phyloP scores from a whole-genome alignment of 2,888 invertebrate genomes.

The Orthosia incerta region DNA sequence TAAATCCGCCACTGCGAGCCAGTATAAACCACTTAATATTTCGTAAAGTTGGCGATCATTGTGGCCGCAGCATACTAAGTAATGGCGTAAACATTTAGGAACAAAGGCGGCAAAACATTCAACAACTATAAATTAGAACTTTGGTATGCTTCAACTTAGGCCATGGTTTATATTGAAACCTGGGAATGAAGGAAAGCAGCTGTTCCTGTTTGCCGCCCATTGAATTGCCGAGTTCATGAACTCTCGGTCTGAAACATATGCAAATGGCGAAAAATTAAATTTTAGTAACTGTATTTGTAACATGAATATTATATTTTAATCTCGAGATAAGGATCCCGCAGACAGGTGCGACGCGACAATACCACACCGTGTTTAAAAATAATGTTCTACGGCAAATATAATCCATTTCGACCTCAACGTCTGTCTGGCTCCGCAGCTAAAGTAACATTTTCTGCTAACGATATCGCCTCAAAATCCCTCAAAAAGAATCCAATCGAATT shows the following conservation, averaged over 20 bases:
- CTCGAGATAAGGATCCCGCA: not conserved
- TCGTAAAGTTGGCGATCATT: conserved; percentile 32
- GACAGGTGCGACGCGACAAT: not conserved
- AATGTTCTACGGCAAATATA: no score
- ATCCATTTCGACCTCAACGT: not conserved
- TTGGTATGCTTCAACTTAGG: conserved; percentile 3
- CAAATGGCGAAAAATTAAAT: not conserved
- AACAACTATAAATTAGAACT: conserved; percentile 29
- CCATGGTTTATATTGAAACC: conserved; percentile 18
- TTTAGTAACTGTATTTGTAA: conserved; percentile 4
- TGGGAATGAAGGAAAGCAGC: conserved; percentile 20
- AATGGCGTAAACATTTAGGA: conserved; percentile 28
- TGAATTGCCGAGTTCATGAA: not conserved
- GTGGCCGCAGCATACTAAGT: conserved; percentile 24
- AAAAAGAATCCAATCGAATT: not conserved
- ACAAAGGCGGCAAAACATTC: conserved; percentile 27
- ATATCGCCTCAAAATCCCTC: not conserved
- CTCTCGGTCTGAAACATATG: not conserved
- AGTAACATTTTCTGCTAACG: no score
- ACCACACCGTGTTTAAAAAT: no score
- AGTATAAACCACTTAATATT: conserved; percentile 46
- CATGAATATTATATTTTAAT: not conserved
- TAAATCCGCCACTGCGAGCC: no score
- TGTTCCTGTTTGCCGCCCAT: conserved; percentile 8
- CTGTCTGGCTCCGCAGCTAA: not conserved